phyloP scores from a whole-genome alignment of 2,888 invertebrate genomes.

The Meta bourneti region DNA sequence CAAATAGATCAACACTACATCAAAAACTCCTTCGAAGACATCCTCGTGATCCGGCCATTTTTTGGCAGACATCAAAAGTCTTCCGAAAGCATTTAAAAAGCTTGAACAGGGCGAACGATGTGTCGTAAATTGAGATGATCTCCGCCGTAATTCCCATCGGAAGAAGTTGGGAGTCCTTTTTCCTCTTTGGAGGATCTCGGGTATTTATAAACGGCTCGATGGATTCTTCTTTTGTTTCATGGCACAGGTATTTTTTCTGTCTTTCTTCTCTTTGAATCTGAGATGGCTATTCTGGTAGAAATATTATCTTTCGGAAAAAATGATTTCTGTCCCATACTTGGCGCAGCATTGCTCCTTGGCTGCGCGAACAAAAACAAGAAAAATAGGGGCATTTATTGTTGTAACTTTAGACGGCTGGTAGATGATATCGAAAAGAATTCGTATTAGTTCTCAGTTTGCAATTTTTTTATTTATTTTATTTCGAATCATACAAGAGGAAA shows the following conservation, averaged over 20 bases:
- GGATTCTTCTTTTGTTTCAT: constrained; percentile 51
- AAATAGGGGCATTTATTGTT: neutral
- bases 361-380: neutral
- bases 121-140: constrained; percentile 72
- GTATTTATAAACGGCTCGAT: constrained; percentile 60
- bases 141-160: constrained; percentile 53
- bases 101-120: constrained; percentile 38
- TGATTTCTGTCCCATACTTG: neutral
- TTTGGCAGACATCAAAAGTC: constrained; percentile 44
- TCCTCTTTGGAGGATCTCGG: constrained; percentile 18
- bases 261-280: constrained; percentile 11
- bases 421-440: neutral
- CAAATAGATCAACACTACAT: constrained; percentile 66
- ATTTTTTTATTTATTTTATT: too few species aligned
- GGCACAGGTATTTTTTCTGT: constrained; percentile 1
- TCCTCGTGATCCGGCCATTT: neutral
- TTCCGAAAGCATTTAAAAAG: constrained; percentile 58
- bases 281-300: constrained; percentile 33
- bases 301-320: constrained; percentile 27
- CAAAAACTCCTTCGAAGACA: constrained; percentile 23
- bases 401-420: neutral
- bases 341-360: constrained; percentile 11
- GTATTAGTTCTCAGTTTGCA: too few species aligned
- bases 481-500: too few species aligned
- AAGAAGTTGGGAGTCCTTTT: constrained; percentile 18